A percentile compares a stretch with the other conserved stretches of the same genome.
These are phyloP conservation scores for Cottus gobio DNA, from an alignment of 2,113 vertebrate species.

Conservation along the genomic window DNA sequence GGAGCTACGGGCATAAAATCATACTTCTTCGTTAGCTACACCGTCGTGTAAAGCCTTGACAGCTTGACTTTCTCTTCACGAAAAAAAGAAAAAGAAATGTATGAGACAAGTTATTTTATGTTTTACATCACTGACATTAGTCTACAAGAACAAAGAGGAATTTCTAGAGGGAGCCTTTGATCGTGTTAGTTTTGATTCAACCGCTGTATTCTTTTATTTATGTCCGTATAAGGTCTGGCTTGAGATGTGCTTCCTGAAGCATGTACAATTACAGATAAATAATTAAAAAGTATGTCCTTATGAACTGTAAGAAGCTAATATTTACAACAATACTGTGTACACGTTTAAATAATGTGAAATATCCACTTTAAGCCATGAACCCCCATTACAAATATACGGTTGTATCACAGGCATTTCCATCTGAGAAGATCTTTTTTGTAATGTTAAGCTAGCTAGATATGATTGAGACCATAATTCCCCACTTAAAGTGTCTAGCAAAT, in stretches of 20 bases:
- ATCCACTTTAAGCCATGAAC: background rate
- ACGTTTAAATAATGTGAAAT: background rate
- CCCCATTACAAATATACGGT: background rate
- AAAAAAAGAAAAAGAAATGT: background rate
- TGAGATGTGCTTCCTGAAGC: background rate
- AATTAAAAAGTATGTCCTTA: background rate
- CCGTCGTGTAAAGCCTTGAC: background rate
- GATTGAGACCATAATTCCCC: no score
- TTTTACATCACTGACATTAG: slow-evolving; percentile 11
- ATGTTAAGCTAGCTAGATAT: background rate
- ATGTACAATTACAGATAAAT: background rate
- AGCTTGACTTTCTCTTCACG: background rate
- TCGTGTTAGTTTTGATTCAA: slow-evolving; percentile 25
- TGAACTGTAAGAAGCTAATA: background rate
- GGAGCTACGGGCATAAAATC: background rate
- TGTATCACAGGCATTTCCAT: background rate
- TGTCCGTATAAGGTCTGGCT: background rate
- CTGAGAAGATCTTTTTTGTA: background rate
- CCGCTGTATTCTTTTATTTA: slow-evolving; percentile 24
- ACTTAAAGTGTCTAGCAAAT: no score
- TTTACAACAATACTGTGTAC: background rate
- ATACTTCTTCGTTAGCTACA: slow-evolving; percentile 17
- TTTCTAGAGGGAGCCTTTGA: slow-evolving; percentile 12
- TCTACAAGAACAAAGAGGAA: slow-evolving; percentile 9
- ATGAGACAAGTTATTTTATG: slow-evolving; percentile 20